These are phyloP conservation scores for Tachina fera DNA, from an alignment of 2,888 invertebrate genomes.

Conservation along the genomic window DNA sequence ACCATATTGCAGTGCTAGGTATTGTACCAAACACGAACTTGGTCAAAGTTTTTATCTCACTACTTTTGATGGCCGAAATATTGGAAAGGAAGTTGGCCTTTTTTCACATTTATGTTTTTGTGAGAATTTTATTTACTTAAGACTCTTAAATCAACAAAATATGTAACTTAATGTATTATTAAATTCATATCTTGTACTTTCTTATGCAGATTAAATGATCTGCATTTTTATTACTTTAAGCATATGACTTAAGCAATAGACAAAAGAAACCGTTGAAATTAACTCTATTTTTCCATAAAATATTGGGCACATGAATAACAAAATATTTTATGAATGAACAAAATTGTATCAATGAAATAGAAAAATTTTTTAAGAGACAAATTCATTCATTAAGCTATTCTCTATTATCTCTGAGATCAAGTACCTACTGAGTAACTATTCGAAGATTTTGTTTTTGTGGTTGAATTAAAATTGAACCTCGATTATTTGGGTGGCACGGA, in stretches of 20 bases:
- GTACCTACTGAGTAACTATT: constrained; percentile 7
- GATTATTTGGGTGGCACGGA: no score
- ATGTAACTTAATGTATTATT: constrained; percentile 13
- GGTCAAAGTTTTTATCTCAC: no score
- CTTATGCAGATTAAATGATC: constrained; percentile 11
- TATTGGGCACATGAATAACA: constrained; percentile 16
- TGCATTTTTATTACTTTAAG: constrained; percentile 46
- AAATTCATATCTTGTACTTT: background rate
- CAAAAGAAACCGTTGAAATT: constrained; percentile 31
- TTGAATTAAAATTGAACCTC: no score
- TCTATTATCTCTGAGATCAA: background rate
- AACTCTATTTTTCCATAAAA: background rate
- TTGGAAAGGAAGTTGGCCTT: no score
- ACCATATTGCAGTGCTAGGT: no score
- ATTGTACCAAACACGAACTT: no score
- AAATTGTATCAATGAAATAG: constrained; percentile 34
- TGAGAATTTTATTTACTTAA: constrained; percentile 57
- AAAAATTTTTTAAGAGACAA: constrained; percentile 25
- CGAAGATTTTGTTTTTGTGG: background rate
- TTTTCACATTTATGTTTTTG: no score
- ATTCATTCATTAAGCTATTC: constrained; percentile 15
- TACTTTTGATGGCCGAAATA: no score
- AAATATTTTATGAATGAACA: constrained; percentile 41
- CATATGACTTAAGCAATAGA: constrained; percentile 11
- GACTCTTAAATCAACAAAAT: constrained; percentile 50